These are phyloP conservation scores for Heliconius cydno DNA, from an alignment of 2,888 invertebrate species.

Conservation along the genomic window DNA sequence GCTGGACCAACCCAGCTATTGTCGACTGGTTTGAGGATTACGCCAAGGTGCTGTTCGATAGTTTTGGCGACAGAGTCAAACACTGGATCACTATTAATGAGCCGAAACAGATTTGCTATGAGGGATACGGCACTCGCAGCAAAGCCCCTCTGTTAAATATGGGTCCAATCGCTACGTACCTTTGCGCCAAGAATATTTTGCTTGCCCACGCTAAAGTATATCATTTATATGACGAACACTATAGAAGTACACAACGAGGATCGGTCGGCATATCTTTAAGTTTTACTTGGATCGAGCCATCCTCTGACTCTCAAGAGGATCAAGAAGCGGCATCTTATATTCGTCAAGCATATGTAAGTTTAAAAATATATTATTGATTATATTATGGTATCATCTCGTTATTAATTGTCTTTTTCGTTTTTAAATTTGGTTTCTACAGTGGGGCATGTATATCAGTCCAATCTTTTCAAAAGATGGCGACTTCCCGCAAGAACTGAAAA, in stretches of 20 bases:
- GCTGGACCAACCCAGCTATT: conserved; percentile 77
- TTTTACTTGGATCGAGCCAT: conserved; percentile 78
- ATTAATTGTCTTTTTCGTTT: too few relatives aligned
- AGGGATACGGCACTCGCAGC: conserved; percentile 72
- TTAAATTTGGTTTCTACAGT: conserved; percentile 51
- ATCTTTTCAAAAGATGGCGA: conserved; percentile 74
- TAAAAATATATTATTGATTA: too few relatives aligned
- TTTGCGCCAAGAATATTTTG: conserved; percentile 78
- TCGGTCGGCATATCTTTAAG: conserved; percentile 65
- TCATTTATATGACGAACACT: conserved; percentile 71
- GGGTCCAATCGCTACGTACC: conserved; percentile 77
- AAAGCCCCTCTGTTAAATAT: conserved; percentile 68
- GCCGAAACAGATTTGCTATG: conserved; percentile 70
- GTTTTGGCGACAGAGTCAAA: conserved; percentile 80
- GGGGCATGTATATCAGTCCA: conserved; percentile 73
- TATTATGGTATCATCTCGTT: too few relatives aligned
- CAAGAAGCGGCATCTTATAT: conserved; percentile 78
- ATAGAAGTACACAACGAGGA: conserved; percentile 61
- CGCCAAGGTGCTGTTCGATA: conserved; percentile 69
- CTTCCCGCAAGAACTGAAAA: conserved; percentile 74
- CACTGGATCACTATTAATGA: conserved; percentile 86
- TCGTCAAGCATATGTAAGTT: conserved; percentile 79
- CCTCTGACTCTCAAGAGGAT: conserved; percentile 73
- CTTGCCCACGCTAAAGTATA: conserved; percentile 83
- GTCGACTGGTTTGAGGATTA: conserved; percentile 79